Percentiles rank a stretch among this genome's conserved stretches.
Conservation (phyloP, 1,140 invertebrate species). For the Drosophila aff. region DNA sequence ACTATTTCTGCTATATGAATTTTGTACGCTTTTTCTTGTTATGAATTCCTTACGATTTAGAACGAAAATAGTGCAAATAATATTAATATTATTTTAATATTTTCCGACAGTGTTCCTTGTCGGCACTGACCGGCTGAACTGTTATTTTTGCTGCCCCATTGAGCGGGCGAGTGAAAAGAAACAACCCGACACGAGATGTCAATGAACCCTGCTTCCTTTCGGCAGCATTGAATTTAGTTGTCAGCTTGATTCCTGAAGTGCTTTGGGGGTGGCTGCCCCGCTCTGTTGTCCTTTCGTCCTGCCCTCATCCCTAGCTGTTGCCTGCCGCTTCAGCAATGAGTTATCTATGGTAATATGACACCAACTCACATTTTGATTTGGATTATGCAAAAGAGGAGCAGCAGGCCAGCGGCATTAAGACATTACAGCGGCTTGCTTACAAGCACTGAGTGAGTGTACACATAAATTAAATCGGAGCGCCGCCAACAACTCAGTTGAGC, state of each 20-base stretch:
- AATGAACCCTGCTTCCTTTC: conserved; percentile 55
- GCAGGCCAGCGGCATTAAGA: conserved; percentile 7
- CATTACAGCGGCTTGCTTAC: conserved; percentile 5
- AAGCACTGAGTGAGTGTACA: conserved; percentile 14
- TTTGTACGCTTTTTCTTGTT: background rate
- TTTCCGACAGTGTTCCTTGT: background rate
- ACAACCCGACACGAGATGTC: conserved; percentile 38
- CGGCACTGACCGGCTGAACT: background rate
- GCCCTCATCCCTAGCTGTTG: background rate
- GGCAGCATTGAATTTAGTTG: conserved; percentile 30
- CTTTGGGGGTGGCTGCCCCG: conserved; percentile 30
- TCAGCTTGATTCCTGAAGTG: conserved; percentile 32
- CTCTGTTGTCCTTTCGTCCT: background rate
- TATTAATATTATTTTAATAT: background rate
- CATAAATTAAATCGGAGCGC: conserved; percentile 40
- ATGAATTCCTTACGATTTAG: background rate
- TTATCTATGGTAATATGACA: conserved; percentile 36
- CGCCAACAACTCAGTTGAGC: conserved; percentile 7
- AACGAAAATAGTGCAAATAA: background rate
- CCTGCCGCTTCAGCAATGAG: conserved; percentile 12
- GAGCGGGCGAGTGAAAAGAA: conserved; percentile 9
- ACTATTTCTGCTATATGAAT: background rate
- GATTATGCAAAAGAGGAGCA: conserved; percentile 33
- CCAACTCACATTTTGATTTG: conserved; percentile 34
- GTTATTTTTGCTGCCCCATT: conserved; percentile 37